Base-by-base conservation (phyloP, 2,797 vertebrate genomes). In the Masticophis lateralis region DNA sequence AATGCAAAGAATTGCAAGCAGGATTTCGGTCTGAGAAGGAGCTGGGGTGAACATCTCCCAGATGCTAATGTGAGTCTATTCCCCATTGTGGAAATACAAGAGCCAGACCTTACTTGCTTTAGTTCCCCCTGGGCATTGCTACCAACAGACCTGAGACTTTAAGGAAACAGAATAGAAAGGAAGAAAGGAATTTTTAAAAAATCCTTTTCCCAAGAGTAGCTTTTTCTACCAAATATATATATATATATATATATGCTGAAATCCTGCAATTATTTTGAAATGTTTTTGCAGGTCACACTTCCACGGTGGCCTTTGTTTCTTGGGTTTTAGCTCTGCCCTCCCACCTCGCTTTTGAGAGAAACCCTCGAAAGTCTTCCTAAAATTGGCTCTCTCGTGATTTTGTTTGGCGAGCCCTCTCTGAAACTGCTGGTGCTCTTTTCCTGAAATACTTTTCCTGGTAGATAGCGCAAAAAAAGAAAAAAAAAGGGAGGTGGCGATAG, bases 361-460 rank as follows among this genome's bases (percentile, higher is more conserved):
- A 55, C 63, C 1, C 93, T 93, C 91, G 57, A 74, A 22, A 0
- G 92, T 93, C 95, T 96, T 95, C 96, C 94, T 95, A 93, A 92
- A 95, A 96, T 96, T 95, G 97, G 92, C 96, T 95, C 89, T 88
- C 96, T 95, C 96, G 94, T 95, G 53, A 91, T 97, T 97, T 93
- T 96, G 92, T 92, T 87, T 97, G 90, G 94, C 96, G 96, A 97
- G 96, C 95, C 94, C 94, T 95, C 89, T 94, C 97, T 97, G 96
- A 97, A 97, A 97, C 97, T 96, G 96, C 97, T 97, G 20, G 97
- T 97, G 95, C 96, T 94, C 97, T 96, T 97, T 96, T 94, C 95
- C 96, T 97, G 97, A 96, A 93, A 97, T 97, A 96, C 97, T 53
- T 57, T 37, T 97, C 96, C 96, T 96, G 95, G 96, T 97, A 96